These are phyloP conservation scores for Chlamydotis undulata DNA, from an alignment of 2,113 vertebrate species.

Conservation along the genomic window DNA sequence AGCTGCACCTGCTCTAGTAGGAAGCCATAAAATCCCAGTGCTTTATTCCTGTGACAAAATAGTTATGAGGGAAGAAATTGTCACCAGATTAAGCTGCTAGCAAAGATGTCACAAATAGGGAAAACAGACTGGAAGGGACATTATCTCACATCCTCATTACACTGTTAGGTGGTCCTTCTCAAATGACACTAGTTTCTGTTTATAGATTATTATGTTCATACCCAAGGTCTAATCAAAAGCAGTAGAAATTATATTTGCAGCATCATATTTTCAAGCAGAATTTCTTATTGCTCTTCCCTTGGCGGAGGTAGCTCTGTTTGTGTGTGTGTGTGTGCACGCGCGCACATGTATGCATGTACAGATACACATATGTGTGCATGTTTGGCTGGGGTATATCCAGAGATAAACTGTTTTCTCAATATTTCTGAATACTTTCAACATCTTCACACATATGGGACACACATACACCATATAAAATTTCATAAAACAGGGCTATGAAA, in stretches of 20 bases:
- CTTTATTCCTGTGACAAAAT: slow-evolving; percentile 11
- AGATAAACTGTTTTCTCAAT: neutral
- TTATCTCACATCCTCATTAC: slow-evolving; percentile 21
- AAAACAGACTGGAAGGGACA: slow-evolving; percentile 13
- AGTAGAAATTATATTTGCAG: neutral
- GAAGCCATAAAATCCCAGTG: neutral
- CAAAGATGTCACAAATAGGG: slow-evolving; percentile 15
- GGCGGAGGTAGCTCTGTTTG: neutral
- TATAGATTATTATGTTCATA: neutral
- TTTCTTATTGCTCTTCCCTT: neutral
- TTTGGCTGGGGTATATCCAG: neutral
- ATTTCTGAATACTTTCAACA: slow-evolving; percentile 3
- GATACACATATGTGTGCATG: neutral
- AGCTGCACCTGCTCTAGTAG: neutral
- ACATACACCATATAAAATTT: slow-evolving; percentile 21
- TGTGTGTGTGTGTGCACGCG: neutral
- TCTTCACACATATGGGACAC: slow-evolving; percentile 3
- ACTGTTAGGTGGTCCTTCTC: slow-evolving; percentile 2
- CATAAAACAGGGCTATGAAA: slow-evolving; percentile 38
- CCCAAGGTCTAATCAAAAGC: neutral
- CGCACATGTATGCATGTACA: too few relatives aligned
- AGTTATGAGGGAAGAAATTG: slow-evolving; percentile 27
- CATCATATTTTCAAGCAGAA: neutral
- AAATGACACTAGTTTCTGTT: neutral
- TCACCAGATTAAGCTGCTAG: neutral